Base-by-base conservation (phyloP, 1,140 invertebrate genomes). In the Neoseiulus cucumeris region DNA sequence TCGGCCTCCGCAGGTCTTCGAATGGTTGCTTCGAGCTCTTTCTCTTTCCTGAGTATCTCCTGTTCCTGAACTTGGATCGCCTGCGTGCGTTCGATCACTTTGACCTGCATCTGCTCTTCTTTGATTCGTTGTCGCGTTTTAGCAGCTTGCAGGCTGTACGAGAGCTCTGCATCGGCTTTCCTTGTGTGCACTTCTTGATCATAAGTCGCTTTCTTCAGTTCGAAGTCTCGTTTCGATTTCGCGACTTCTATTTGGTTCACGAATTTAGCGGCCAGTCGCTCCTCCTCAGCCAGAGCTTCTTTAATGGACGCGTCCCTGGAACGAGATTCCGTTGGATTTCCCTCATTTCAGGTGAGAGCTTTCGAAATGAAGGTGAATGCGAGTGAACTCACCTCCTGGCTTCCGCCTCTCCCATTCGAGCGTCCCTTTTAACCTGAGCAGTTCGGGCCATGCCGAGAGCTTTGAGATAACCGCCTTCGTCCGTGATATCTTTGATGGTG, bases 141-240 rank as follows among this genome's bases (percentile, higher is more conserved):
- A 0, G 91, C 91, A 28, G 90, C 90, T 82, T 95, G 87, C 51
- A 95, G 75, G 71, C 91, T 87, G 74, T 89, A 95, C 1, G 92
- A 91, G 81, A 96, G 83, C 74, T 96, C 90, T 20, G 91, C 91
- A 78, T 93, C 88, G 30, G 92, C 92, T 83, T 87, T 83, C 79
- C 82, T 96, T 5, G 91, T 92, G 76, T 93, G 88, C 41, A 97
- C 91, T 82, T 97, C 92, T 68, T 91, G 85, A 75, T 97, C 92
- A 74, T 96, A 98, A n/a, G 87, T 86, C 20, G 93, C 92, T 75
- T 97, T 95, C 75, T 97, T 96, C 59, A 97, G 75, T 77, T 97
- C 91, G 75, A 96, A 98, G 77, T 97, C 92, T 71, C 91, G 78
- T 72, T 94, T 87, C 0, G 92, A 87, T 77, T 96, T 94, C 0